Evolutionary conservation across 2,888 invertebrate species (phyloP), one percentile per base, ranked within the genome.

Genomic region (Timema cristinae): DNA sequence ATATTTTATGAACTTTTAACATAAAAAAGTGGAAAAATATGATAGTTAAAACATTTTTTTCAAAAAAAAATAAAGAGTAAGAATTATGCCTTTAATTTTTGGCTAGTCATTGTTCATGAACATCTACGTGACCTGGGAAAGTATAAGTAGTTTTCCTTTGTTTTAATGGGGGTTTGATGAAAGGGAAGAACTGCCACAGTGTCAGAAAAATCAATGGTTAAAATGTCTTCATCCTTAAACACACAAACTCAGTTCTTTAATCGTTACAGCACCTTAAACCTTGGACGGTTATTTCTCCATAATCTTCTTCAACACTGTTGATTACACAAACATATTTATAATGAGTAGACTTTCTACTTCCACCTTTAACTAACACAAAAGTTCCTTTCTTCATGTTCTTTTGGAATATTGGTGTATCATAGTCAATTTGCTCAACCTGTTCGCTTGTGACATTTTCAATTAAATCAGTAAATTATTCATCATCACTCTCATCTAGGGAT

Each of bases 341-440:
- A n/a, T n/a, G n/a, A n/a, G n/a, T 56, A 7, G 10, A 6, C 6
- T 56, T 56, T 56, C 56, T 56, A 56, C 56, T 6, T 10, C 56
- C 56, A 56, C 56, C 56, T 56, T 10, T 10, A 56, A 56, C 56
- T 56, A 56, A 56, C 56, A 56, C 56, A 56, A 56, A 56, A 6
- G n/a, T 56, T 10, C 56, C 7, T 56, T 56, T 56, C 56, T 7
- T 56, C 11, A 56, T 56, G n/a, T 56, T 56, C 56, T 56, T 56
- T 56, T 56, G 56, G 56, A 56, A 56, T 56, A 56, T 56, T 56
- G 56, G 56, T 56, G 56, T 56, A 11, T 56, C 56, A 56, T 56
- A 56, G 56, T 56, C 56, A 13, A 56, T 7, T 15, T n/a, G 56
- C 6, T 56, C 4, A 32, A 4, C 56, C 1, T 56, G 56, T 56